Evolutionary conservation across 2,113 vertebrate species (phyloP).

Genomic region (Mirounga angustirostris): DNA sequence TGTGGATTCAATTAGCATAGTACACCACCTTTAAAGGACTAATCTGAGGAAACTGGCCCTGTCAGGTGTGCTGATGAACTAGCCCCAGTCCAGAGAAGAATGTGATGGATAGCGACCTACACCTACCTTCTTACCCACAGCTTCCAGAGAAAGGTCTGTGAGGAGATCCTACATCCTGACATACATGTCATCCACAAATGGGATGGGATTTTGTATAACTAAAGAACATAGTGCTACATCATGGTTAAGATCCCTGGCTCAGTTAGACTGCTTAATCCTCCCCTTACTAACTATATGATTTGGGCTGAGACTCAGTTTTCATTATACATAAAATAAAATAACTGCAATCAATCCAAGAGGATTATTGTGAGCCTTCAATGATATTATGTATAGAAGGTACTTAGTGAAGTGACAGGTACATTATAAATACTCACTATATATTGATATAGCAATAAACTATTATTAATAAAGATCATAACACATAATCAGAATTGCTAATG

Average conservation of each 20-base stretch:
- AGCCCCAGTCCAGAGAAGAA: not conserved
- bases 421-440: not conserved
- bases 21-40: not conserved
- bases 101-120: not conserved
- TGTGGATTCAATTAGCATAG: not conserved
- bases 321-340: slow-evolving; percentile 3
- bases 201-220: not conserved
- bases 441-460: slow-evolving; percentile 48
- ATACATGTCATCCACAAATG: not conserved
- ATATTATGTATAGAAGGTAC: slow-evolving; percentile 14
- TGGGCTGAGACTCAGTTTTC: not conserved
- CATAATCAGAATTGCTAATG: not conserved
- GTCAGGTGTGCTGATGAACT: not conserved
- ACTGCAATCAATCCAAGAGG: not conserved
- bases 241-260: not conserved
- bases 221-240: not conserved
- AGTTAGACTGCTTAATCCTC: not conserved
- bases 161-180: not conserved
- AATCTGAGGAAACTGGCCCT: not conserved
- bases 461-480: slow-evolving; percentile 42
- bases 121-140: no score
- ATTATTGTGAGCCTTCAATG: slow-evolving; percentile 8
- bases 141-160: not conserved
- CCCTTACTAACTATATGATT: not conserved
- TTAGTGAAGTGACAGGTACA: not conserved